phyloP scores from a whole-genome alignment of 92 coral and sea anemone genomes.

The Palythoa grandiflora region DNA sequence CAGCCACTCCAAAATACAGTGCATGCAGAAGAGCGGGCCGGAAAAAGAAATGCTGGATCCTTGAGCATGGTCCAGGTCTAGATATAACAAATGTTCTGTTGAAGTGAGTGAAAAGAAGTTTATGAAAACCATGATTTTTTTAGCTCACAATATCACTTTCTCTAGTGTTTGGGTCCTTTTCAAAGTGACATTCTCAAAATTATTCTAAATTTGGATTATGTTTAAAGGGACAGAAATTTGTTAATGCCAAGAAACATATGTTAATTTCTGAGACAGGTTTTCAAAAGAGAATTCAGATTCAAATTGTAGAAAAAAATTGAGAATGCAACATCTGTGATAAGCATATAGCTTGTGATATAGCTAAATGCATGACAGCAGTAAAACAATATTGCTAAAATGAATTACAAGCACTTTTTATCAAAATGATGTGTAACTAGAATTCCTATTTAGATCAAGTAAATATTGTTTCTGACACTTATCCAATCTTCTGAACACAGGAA shows the following conservation, averaged over 20 bases:
- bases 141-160: constrained; percentile 59
- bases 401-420: constrained; percentile 44
- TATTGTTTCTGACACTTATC: constrained; percentile 50
- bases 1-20: constrained; percentile 54
- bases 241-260: constrained; percentile 51
- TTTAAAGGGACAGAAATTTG: constrained; percentile 32
- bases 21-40: constrained; percentile 49
- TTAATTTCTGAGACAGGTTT: constrained; percentile 55
- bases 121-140: constrained; percentile 59
- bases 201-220: constrained; percentile 47
- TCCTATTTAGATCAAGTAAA: constrained; percentile 49
- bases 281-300: constrained; percentile 46
- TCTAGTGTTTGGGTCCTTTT: constrained; percentile 63
- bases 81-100: constrained; percentile 58
- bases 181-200: constrained; percentile 54
- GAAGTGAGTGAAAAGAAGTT: constrained; percentile 60
- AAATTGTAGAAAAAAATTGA: constrained; percentile 23
- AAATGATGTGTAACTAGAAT: constrained; percentile 49
- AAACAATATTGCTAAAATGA: constrained; percentile 43
- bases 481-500: constrained; percentile 50
- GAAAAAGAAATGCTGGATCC: constrained; percentile 63
- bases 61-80: constrained; percentile 63
- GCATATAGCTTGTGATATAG: constrained; percentile 43
- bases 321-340: constrained; percentile 35
- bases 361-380: constrained; percentile 47